Evolutionary conservation across 2,113 vertebrate genomes (phyloP), one percentile per base, ranked within the genome.

Genomic region (Tenebrosternarchus preto): DNA sequence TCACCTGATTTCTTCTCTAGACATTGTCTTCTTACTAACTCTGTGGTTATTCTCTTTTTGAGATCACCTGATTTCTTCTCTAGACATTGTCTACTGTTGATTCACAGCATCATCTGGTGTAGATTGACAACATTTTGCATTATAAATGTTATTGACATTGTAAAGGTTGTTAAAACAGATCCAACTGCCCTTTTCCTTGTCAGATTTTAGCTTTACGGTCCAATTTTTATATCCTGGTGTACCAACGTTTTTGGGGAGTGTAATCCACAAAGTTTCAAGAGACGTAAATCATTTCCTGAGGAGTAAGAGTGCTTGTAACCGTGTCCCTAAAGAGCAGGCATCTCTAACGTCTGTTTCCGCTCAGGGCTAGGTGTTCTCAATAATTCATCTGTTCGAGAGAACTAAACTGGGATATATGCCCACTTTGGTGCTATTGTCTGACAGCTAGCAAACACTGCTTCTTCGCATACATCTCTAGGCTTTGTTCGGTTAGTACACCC

Each of bases 311-410:
- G 77, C 70, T 76, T 33, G 43, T 71, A 67, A 67, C 71, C 60
- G 66, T 19, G 17, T 69, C 25, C 15, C 71, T 33, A 29, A 61
- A 69, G 36, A 31, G 63, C 67, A 31, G 68, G 8, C 24, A 61
- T 24, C 36, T 61, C 59, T 66, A 55, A 53, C 69, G 25, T 69
- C 68, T 72, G 36, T 67, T 81, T 29, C 43, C 20, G 22, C 69
- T 79, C 39, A 56, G 71, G 67, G 68, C 76, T 79, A 66, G 29
- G 60, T 69, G 66, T 53, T 59, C 77, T 85, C 71, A 82, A 82
- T 85, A 72, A 85, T 85, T 85, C 22, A 85, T 79, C 59, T 56
- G 56, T 71, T 75, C 53, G 59, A 33, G 29, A 59, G 67, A 79
- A 63, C 63, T 31, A 24, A 9, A 36, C 74, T 81, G 46, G 55